phyloP scores from a whole-genome alignment of 2,113 vertebrate species.

The Gobius niger region DNA sequence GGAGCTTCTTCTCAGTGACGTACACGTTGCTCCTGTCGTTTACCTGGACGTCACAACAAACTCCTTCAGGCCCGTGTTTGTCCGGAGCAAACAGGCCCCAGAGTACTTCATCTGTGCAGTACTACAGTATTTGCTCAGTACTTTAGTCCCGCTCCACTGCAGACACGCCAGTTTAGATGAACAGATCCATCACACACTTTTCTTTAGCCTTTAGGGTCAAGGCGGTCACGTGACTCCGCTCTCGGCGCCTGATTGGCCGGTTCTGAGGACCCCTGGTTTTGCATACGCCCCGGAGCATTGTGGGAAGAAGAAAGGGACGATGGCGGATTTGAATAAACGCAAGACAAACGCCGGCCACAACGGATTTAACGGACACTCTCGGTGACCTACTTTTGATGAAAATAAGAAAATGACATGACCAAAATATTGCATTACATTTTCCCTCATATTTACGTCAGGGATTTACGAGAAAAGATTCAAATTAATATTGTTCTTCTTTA shows the following conservation, averaged over 20 bases:
- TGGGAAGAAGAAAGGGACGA: background rate
- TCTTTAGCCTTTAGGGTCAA: background rate
- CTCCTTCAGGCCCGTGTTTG: too few relatives aligned
- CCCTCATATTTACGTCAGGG: too few relatives aligned
- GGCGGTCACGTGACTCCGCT: background rate
- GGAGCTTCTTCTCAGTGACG: too few relatives aligned
- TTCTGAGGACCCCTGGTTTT: background rate
- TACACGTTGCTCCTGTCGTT: too few relatives aligned
- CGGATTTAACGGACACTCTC: too few relatives aligned
- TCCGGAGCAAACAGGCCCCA: background rate
- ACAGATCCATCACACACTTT: background rate
- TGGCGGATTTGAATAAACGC: background rate
- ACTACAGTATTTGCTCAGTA: background rate
- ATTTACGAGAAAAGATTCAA: too few relatives aligned
- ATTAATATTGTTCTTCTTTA: too few relatives aligned
- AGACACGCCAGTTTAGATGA: background rate
- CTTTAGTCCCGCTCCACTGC: background rate
- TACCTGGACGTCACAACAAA: too few relatives aligned
- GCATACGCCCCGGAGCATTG: background rate
- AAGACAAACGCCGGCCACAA: too few relatives aligned
- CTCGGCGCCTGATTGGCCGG: background rate
- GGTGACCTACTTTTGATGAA: too few relatives aligned
- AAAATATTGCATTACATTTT: too few relatives aligned
- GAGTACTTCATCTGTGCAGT: background rate
- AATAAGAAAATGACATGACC: too few relatives aligned